phyloP scores from a whole-genome alignment of 2,888 invertebrate genomes.

The Graphium colonna region DNA sequence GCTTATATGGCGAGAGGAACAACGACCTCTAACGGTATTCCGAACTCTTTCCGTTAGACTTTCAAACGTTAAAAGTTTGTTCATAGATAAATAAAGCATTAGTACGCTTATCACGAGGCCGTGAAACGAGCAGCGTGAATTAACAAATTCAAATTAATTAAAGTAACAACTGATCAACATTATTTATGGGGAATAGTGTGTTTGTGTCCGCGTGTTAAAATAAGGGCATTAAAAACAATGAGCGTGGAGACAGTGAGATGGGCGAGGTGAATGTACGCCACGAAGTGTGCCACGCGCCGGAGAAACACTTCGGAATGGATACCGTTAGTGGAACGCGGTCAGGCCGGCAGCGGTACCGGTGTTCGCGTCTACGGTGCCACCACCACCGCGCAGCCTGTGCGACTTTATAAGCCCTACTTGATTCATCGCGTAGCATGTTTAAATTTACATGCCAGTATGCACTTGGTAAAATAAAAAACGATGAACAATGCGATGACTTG shows the following conservation, averaged over 20 bases:
- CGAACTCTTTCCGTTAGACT: conserved; percentile 53
- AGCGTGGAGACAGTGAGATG: conserved; percentile 58
- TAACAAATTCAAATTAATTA: not conserved
- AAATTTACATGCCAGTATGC: not conserved
- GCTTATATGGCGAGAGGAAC: conserved; percentile 50
- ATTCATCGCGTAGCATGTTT: not conserved
- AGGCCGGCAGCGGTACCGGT: conserved; percentile 65
- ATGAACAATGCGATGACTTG: conserved; percentile 8
- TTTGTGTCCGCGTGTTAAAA: conserved; percentile 3
- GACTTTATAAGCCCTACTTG: conserved; percentile 6
- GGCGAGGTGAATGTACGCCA: conserved; percentile 75
- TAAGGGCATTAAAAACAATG: conserved; percentile 25
- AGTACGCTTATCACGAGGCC: too few relatives aligned
- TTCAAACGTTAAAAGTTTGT: not conserved
- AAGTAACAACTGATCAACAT: not conserved
- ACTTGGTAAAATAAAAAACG: not conserved
- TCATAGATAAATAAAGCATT: not conserved
- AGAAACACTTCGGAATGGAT: conserved; percentile 75
- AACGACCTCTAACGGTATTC: conserved; percentile 68
- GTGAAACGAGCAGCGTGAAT: not conserved
- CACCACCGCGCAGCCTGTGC: conserved; percentile 25
- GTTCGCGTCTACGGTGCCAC: conserved; percentile 47
- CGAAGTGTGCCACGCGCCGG: conserved; percentile 75
- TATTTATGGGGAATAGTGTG: not conserved
- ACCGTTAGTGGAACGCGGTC: conserved; percentile 79